Conservation (phyloP, 2,113 vertebrate genomes). For the Toxotes jaculatrix region DNA sequence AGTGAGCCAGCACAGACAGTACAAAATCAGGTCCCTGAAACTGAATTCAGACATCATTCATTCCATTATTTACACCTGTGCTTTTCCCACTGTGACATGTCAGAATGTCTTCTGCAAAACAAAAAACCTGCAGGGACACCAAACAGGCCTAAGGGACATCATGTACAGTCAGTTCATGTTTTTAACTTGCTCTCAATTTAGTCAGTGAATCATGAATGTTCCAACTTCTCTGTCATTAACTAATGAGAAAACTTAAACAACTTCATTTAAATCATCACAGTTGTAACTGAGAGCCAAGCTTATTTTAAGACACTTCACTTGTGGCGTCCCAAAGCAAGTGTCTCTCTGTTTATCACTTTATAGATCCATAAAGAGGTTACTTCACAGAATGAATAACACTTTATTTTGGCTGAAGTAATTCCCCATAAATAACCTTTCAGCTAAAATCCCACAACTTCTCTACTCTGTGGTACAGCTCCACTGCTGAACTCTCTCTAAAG, state of each 20-base stretch:
- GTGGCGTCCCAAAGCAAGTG: not conserved
- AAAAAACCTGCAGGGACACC: not conserved
- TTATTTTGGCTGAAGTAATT: not conserved
- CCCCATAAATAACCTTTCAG: conserved; percentile 8
- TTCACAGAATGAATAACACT: not conserved
- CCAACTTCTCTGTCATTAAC: not conserved
- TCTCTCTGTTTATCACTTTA: not conserved
- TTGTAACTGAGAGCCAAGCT: not conserved
- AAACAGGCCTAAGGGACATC: not conserved
- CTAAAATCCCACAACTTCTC: not conserved
- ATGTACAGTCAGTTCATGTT: not conserved
- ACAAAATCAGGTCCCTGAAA: too few species aligned
- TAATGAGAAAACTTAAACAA: not conserved
- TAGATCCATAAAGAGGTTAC: not conserved
- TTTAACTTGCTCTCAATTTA: not conserved
- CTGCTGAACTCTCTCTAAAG: not conserved
- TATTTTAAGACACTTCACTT: not conserved
- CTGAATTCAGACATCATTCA: too few species aligned
- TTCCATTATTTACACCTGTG: too few species aligned
- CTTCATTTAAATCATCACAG: not conserved
- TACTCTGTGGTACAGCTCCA: not conserved
- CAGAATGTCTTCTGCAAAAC: too few species aligned
- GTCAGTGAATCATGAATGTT: not conserved
- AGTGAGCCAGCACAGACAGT: too few species aligned
- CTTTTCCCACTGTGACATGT: too few species aligned